Base-by-base conservation (phyloP, 64 coral and sea anemone species). In the Pocillopora verrucosa region DNA sequence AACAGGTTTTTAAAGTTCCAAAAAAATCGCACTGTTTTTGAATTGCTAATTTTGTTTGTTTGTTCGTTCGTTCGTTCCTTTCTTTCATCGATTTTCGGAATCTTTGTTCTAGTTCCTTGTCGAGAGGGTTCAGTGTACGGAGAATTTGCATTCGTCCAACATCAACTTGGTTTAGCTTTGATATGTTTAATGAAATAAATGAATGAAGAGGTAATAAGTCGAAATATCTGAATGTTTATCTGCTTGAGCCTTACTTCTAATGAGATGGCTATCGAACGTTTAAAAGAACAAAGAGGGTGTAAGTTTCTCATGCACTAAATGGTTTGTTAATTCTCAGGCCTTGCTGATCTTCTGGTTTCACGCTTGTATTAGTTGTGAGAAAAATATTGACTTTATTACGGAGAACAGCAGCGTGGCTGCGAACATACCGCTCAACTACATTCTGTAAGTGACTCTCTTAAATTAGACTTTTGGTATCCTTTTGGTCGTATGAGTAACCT, bases 391-490 rank as follows among this genome's bases (percentile, higher is more conserved):
- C 45, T 99, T 95, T 59, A 95, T 99, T 25, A 99, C 97, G 57
- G 97, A 95, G 3, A 99, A 80, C 15, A 83, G 56, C 10, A 91
- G 95, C 34, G 91, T 99, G 60, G 91, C 93, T 9, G 75, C 88
- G 3, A 99, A 99, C 60, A 99, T 99, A 16, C 93, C 97, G 59
- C 91, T 99, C 3, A 99, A 99, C 88, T 99, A 99, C 78, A 99
- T 99, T 78, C 80, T 99, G 97, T 99, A 85, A 90, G 96, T 95
- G 45, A 65, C 30, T 36, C 57, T 57, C 16, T 72, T 16, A 16
- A 4, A 6, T 67, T 51, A 30, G 36, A 58, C 25, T 19, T 16
- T 41, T 22, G 12, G 14, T 19, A 0, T 58, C 61, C 19, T 25
- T 26, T 41, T 30, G 13, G 30, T 15, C 22, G 16, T 45, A 17